Conservation (phyloP, 2,113 vertebrate species). For the Meleagris gallopavo region DNA sequence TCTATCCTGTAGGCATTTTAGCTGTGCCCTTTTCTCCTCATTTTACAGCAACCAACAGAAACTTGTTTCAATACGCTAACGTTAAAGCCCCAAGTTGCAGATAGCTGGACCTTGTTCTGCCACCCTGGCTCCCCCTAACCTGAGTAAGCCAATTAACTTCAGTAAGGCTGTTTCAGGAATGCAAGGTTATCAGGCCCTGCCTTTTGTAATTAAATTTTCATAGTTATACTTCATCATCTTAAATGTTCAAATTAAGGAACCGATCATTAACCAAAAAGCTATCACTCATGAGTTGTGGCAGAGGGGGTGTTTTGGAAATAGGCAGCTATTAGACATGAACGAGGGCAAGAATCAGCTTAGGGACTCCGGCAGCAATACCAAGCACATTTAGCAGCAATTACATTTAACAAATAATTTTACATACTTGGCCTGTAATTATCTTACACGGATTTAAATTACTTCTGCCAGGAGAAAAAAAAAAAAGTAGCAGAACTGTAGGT, state of each 20-base stretch:
- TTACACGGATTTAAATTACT: conserved; percentile 26
- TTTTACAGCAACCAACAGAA: neutral
- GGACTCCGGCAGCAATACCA: neutral
- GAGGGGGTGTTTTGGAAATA: neutral
- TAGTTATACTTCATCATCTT: neutral
- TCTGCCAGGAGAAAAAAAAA: neutral
- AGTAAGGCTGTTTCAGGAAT: neutral
- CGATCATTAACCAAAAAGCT: neutral
- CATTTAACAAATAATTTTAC: conserved; percentile 34
- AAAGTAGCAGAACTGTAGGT: neutral
- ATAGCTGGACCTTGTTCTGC: neutral
- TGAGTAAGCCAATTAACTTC: neutral
- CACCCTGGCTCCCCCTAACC: neutral
- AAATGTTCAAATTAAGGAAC: neutral
- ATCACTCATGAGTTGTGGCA: neutral
- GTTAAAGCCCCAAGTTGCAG: neutral
- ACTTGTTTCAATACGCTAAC: neutral
- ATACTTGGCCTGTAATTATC: conserved; percentile 44
- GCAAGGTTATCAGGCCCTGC: neutral
- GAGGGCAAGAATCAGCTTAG: neutral
- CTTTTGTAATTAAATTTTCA: neutral
- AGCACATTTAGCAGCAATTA: neutral
- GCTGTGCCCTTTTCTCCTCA: rapidly evolving
- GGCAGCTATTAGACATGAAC: neutral
- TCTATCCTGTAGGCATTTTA: neutral